Evolutionary conservation across 2,797 vertebrate genomes (phyloP), one percentile per base, ranked within the genome.

Genomic region (Setipinna tenuifilis): DNA sequence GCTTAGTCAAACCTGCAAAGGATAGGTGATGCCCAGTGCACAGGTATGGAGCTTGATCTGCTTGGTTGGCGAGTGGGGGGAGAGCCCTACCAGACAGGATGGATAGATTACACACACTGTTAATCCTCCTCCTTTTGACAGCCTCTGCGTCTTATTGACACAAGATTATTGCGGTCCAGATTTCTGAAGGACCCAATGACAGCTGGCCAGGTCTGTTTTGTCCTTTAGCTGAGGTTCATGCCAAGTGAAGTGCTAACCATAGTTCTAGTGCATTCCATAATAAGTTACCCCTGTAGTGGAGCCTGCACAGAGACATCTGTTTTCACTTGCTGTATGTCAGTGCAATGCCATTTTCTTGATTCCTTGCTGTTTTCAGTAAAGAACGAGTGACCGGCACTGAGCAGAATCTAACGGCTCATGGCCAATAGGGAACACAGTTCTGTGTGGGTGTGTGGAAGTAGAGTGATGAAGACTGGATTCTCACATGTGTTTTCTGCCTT

Each of bases 271-370:
- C 85, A 71, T 81, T 23, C 61, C 85, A 80, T 58, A 31, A 48
- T 81, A 81, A 83, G 61, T 54, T 83, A 87, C 35, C 4, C 28
- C 57, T 87, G 83, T 75, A 57, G 75, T 31, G 17, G 28, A 84
- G 83, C 62, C 50, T 35, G 31, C 81, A 84, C 80, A 54, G 54
- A 84, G 78, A 83, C 82, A 58, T 86, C 85, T 88, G 84, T 75
- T 82, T 86, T 85, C 54, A 82, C 83, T 78, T 44, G 16, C 28
- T 46, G 68, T 57, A 0, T 71, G 84, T 82, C 44, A 21, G 17
- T 23, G 75, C 31, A 10, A 31, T 25, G 28, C 4, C 65, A 59
- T 41, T 35, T 54, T 23, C 61, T 65, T 71, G 65, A 71, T 71
- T 71, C 65, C 12, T 71, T 35, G 65, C 17, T 4, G 65, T 71